phyloP scores from a whole-genome alignment of 2,797 vertebrate species.

The Pantherophis vulpinus region DNA sequence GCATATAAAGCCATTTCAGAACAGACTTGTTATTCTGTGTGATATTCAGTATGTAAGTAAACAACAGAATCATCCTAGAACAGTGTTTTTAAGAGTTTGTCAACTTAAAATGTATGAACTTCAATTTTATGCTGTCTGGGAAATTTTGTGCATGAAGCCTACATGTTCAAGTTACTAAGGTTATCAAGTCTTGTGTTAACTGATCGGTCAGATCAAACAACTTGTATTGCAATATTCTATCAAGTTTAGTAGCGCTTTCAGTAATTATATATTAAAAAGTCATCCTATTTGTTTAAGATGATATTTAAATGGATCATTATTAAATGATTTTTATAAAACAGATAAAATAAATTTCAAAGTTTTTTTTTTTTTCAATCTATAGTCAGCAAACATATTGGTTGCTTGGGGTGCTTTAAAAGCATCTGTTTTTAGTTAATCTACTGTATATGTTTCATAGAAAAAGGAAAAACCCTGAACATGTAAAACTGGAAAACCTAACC shows the following conservation, averaged over 20 bases:
- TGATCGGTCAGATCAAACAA: not conserved
- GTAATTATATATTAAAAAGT: not conserved
- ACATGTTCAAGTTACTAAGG: not conserved
- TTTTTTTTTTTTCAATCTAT: not conserved
- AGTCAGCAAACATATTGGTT: not conserved
- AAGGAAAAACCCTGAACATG: not conserved
- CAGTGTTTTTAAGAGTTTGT: not conserved
- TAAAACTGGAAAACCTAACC: not conserved
- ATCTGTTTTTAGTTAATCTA: not conserved
- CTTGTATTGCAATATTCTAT: not conserved
- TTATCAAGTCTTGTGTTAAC: not conserved
- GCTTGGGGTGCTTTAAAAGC: not conserved
- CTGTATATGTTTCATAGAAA: not conserved
- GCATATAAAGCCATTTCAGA: not conserved
- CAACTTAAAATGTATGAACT: not conserved
- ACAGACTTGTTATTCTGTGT: not conserved
- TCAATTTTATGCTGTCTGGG: not conserved
- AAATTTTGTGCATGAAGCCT: not conserved
- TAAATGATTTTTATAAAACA: not conserved
- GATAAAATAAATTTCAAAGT: not conserved
- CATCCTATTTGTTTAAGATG: not conserved
- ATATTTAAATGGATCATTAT: not conserved
- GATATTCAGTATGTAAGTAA: rapidly evolving
- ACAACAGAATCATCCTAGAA: not conserved
- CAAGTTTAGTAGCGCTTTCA: not conserved